Conservation (phyloP, 2,888 invertebrate species). For the Chrysotoxum bicinctum region DNA sequence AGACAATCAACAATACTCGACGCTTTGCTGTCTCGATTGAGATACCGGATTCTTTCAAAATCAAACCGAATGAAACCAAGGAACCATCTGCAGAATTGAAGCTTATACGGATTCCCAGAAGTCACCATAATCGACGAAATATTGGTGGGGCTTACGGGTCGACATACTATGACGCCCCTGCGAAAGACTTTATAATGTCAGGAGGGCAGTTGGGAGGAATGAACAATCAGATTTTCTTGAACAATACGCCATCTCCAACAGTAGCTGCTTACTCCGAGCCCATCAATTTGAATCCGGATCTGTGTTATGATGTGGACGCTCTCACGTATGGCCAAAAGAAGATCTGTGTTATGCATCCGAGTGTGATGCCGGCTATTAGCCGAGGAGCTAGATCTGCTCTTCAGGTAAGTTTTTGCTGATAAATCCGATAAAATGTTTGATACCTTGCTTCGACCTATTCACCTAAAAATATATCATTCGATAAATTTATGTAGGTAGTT, state of each 20-base stretch:
- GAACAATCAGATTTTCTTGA: slow-evolving; percentile 71
- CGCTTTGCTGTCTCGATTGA: slow-evolving; percentile 80
- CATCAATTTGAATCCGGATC: slow-evolving; percentile 80
- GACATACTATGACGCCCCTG: slow-evolving; percentile 76
- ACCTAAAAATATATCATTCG: too few relatives aligned
- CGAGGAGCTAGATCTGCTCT: slow-evolving; percentile 81
- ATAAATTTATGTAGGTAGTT: too few relatives aligned
- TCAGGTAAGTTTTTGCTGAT: slow-evolving; percentile 77
- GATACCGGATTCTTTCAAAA: slow-evolving; percentile 79
- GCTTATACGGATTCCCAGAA: slow-evolving; percentile 77
- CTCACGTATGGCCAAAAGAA: slow-evolving; percentile 80
- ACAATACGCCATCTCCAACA: slow-evolving; percentile 75
- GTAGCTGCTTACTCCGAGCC: slow-evolving; percentile 78
- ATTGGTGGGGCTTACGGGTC: slow-evolving; percentile 75
- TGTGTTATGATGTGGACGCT: slow-evolving; percentile 80
- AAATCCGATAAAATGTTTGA: neutral
- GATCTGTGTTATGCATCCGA: slow-evolving; percentile 80
- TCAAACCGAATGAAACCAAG: slow-evolving; percentile 74
- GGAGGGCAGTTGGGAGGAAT: slow-evolving; percentile 75
- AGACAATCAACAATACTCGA: slow-evolving; percentile 79
- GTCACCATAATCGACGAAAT: slow-evolving; percentile 78
- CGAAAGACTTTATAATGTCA: slow-evolving; percentile 77
- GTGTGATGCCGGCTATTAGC: slow-evolving; percentile 81
- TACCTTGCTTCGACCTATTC: too few relatives aligned
- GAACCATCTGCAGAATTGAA: slow-evolving; percentile 72